Percentiles rank a stretch among this genome's conserved stretches.
phyloP scores from a whole-genome alignment of 35 echinoderm and acorn worm genomes.

The Eucidaris tribuloides region DNA sequence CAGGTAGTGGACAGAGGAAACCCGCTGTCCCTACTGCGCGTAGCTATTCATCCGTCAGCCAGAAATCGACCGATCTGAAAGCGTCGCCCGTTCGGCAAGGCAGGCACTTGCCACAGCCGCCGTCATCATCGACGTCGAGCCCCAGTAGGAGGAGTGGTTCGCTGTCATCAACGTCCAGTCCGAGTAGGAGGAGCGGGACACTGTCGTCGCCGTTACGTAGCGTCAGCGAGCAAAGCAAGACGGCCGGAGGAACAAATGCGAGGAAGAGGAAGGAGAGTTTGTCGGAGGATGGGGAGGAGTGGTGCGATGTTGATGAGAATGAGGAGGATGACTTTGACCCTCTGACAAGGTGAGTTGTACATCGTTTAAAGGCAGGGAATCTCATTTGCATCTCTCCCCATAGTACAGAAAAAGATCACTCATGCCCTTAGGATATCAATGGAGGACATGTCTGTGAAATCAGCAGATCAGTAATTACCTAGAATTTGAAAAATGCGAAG shows the following conservation, averaged over 20 bases:
- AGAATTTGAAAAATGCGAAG: no score
- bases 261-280: neutral
- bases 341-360: slow-evolving; percentile 67
- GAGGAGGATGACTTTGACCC: slow-evolving; percentile 81
- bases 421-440: no score
- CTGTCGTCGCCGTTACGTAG: neutral
- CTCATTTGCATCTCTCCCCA: no score
- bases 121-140: neutral
- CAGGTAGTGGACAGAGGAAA: neutral
- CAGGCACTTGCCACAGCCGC: no score
- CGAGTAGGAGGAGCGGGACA: slow-evolving; percentile 4
- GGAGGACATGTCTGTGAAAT: no score
- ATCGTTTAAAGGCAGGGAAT: no score
- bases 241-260: neutral
- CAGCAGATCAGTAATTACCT: no score
- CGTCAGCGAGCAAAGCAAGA: neutral
- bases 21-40: neutral
- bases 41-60: neutral
- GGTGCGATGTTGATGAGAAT: slow-evolving; percentile 92
- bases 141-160: neutral
- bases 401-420: no score
- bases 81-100: no score
- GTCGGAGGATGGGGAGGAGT: slow-evolving; percentile 71
- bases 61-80: neutral
- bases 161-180: neutral